Evolutionary conservation across 1,140 invertebrate genomes (phyloP).

Genomic region (Heliconius himera): DNA sequence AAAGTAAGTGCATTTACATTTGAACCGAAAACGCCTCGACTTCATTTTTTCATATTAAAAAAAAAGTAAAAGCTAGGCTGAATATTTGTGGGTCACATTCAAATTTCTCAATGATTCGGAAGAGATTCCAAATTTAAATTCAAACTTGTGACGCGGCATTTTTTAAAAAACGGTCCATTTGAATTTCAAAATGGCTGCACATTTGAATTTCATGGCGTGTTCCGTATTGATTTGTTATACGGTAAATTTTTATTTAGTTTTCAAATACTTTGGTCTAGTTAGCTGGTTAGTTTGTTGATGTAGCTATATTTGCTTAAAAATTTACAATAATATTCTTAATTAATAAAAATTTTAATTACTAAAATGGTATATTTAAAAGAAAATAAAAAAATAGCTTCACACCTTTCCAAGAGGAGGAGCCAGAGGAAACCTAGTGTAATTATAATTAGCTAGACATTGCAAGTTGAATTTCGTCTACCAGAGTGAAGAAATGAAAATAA

Average conservation of each 20-base stretch:
- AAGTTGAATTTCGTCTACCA: too few species aligned
- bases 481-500: too few species aligned
- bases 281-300: not conserved
- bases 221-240: conserved; percentile 18
- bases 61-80: conserved; percentile 23
- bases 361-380: not conserved
- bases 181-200: conserved; percentile 53
- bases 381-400: not conserved
- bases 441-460: too few species aligned
- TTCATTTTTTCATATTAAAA: conserved; percentile 14
- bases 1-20: conserved; percentile 19
- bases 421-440: too few species aligned
- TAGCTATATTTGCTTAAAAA: not conserved
- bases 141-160: conserved; percentile 51
- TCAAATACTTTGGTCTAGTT: conserved; percentile 12
- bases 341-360: too few species aligned
- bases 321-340: too few species aligned
- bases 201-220: conserved; percentile 35
- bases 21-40: conserved; percentile 7
- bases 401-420: too few species aligned
- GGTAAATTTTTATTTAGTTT: conserved; percentile 11
- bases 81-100: conserved; percentile 33
- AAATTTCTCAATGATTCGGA: conserved; percentile 41
- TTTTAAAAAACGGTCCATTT: conserved; percentile 49
- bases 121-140: conserved; percentile 64